Evolutionary conservation across 2,888 invertebrate genomes (phyloP), one percentile per base, ranked within the genome.

Genomic region (Protonemura montana): DNA sequence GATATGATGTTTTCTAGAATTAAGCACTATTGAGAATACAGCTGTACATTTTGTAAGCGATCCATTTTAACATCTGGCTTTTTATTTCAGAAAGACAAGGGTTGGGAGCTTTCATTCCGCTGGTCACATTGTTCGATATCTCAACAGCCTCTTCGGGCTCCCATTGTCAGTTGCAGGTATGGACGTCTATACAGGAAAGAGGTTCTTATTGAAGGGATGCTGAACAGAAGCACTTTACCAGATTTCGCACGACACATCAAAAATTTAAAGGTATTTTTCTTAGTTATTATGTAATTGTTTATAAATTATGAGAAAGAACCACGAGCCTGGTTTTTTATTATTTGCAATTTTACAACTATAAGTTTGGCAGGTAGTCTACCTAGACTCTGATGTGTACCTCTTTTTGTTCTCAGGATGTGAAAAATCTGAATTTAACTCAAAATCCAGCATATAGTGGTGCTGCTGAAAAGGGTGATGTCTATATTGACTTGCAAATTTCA

Each of bases 111-210:
- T 81, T 96, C 96, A 29, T 98, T 98, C 89, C 97, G 97, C 90
- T 99, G 99, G 99, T 94, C 95, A 87, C 97, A 98, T 91, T 99
- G 99, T 91, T 95, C 97, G 3, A 93, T 99, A 86, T 96, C 97
- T 0, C 99, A 99, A 90, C 94, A 97, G 90, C 94, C 95, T 0
- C 91, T 99, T n/a, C 95, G 96, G 90, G 92, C 94, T 88, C 99
- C 99, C 0, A 95, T 99, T 85, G 98, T 98, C 3, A 96, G 97
- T 82, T 99, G 99, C 91, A 96, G 96, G 29, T 92, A 98, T 26
- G 99, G 99, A 6, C 94, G 95, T 85, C 92, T 99, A 0, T 99
- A 99, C 92, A 98, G 96, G 90, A 99, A 99, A 91, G 97, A 98
- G 90, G 94, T 97, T 3, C 94, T 99, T 0, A 94, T 99, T 59